Percentiles rank a stretch among this genome's conserved stretches.
phyloP scores from a whole-genome alignment of 2,888 invertebrate species.

The Monoplex corrugatus region DNA sequence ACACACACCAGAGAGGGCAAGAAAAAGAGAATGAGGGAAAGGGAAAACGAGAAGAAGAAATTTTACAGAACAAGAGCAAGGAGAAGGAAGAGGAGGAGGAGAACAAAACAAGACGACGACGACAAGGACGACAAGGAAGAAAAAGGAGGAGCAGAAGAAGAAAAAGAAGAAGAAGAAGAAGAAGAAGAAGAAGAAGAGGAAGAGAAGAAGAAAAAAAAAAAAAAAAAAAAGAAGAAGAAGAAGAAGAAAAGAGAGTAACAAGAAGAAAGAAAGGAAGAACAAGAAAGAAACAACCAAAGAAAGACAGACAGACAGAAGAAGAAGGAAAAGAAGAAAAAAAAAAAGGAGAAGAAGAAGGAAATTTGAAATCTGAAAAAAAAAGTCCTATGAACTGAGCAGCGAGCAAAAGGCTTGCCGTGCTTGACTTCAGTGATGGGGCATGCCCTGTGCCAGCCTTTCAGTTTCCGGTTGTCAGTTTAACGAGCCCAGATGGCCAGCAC shows the following conservation, averaged over 20 bases:
- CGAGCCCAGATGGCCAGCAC: too few relatives aligned
- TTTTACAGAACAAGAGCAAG: not conserved
- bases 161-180: conserved; percentile 6
- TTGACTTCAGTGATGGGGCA: too few relatives aligned
- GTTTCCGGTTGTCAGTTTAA: too few relatives aligned
- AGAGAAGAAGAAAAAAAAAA: not conserved
- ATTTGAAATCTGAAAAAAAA: too few relatives aligned
- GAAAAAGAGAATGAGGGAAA: not conserved
- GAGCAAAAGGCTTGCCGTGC: too few relatives aligned
- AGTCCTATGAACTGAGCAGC: too few relatives aligned
- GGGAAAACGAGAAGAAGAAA: not conserved
- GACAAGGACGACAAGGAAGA: not conserved
- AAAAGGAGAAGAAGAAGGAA: too few relatives aligned
- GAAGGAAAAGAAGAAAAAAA: too few relatives aligned
- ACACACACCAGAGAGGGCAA: not conserved
- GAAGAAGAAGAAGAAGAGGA: not conserved
- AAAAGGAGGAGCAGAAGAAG: not conserved
- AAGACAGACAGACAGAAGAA: not conserved
- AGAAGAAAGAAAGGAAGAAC: not conserved
- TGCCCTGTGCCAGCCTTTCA: too few relatives aligned
- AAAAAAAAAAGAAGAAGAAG: not conserved
- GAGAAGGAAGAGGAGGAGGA: not conserved
- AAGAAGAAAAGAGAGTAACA: not conserved
- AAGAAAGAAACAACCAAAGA: not conserved
- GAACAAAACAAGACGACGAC: not conserved